Evolutionary conservation across 2,888 invertebrate genomes (phyloP).

Genomic region (Andrena chrysosceles): DNA sequence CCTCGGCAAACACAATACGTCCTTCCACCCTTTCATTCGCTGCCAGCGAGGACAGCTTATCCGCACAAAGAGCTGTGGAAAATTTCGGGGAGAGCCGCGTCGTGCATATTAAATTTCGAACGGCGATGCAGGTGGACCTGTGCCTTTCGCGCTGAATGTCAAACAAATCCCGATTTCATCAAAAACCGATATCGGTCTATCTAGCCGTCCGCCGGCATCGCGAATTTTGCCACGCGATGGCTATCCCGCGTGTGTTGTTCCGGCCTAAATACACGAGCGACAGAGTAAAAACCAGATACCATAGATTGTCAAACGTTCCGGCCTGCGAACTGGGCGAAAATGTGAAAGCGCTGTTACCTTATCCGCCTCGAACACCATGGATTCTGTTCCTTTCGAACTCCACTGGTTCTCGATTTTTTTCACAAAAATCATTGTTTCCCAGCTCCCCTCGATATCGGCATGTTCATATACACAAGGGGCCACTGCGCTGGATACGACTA

Average conservation of each 20-base stretch:
- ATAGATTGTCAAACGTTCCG: conserved; percentile 35
- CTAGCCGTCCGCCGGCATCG: conserved; percentile 37
- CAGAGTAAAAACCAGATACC: conserved; percentile 52
- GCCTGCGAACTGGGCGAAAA: conserved; percentile 33
- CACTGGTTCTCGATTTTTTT: neutral
- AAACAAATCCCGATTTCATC: conserved; percentile 79
- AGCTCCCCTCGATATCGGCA: neutral
- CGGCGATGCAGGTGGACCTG: conserved; percentile 37
- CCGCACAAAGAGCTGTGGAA: conserved; percentile 17
- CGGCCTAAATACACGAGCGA: conserved; percentile 49
- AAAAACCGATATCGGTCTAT: conserved; percentile 72
- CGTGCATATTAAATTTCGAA: conserved; percentile 71
- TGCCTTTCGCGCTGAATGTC: conserved; percentile 74
- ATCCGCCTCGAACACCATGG: neutral
- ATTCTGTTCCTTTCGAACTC: conserved; percentile 5
- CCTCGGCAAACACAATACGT: too few species aligned
- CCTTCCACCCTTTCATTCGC: neutral
- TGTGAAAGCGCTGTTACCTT: conserved; percentile 37
- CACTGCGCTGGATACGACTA: too few species aligned
- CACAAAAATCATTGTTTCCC: neutral
- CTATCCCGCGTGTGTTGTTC: conserved; percentile 52
- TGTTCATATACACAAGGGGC: neutral
- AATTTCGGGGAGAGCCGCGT: conserved; percentile 39
- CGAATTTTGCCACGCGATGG: conserved; percentile 58
- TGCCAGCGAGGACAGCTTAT: neutral